Evolutionary conservation across 2,113 vertebrate genomes (phyloP).

Genomic region (Ceuthmochares aereus): DNA sequence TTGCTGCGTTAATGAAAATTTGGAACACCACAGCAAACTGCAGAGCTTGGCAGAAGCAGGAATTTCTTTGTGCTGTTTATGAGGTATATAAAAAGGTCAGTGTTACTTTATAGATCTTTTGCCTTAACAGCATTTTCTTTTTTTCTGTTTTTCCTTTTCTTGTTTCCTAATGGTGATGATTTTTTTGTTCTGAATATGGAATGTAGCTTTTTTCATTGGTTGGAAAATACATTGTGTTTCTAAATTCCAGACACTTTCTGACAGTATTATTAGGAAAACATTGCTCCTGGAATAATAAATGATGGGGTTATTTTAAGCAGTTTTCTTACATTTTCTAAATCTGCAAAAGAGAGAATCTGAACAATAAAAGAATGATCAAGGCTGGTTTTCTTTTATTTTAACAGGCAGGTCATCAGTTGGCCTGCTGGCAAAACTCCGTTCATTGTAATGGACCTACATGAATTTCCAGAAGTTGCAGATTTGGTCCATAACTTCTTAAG

Average conservation of each 20-base stretch:
- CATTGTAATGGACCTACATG: neutral
- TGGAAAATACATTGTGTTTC: conserved; percentile 12
- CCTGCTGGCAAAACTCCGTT: conserved; percentile 21
- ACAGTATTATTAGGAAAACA: conserved; percentile 42
- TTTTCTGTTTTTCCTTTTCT: conserved; percentile 25
- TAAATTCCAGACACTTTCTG: conserved; percentile 37
- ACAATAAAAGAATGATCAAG: neutral
- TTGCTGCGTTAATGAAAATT: conserved; percentile 30
- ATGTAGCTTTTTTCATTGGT: neutral
- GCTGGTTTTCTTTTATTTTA: conserved; percentile 20
- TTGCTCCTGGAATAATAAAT: conserved; percentile 48
- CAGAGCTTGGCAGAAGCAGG: conserved; percentile 22
- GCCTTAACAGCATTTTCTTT: neutral
- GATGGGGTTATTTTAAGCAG: conserved; percentile 25
- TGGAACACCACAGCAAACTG: neutral
- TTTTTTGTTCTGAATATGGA: conserved; percentile 11
- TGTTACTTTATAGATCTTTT: conserved; percentile 58
- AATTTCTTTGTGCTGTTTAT: conserved; percentile 50
- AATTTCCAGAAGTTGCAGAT: neutral
- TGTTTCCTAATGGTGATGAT: neutral
- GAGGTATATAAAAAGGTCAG: conserved; percentile 45
- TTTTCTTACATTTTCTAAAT: conserved; percentile 10
- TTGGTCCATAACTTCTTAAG: neutral
- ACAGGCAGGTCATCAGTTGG: neutral
- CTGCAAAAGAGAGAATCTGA: neutral